Percentiles rank a stretch among this genome's conserved stretches.
Conservation (phyloP, 2,888 invertebrate species). For the Malacosoma neustria region DNA sequence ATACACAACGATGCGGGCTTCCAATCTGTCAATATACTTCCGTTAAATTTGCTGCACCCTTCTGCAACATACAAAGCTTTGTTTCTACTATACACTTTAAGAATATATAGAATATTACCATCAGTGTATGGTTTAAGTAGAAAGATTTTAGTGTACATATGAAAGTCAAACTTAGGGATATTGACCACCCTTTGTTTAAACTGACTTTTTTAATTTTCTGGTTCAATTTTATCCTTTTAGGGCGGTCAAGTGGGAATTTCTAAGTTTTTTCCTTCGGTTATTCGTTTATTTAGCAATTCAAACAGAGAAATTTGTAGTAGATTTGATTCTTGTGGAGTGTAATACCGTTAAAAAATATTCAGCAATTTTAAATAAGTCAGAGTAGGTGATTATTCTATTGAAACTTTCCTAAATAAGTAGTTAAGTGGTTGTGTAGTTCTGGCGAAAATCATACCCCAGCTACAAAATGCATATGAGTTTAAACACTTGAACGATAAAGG, state of each 20-base stretch:
- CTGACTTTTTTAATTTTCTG: slow-evolving; percentile 55
- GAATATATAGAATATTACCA: background rate
- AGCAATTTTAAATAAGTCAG: too few relatives aligned
- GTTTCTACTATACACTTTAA: background rate
- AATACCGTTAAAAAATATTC: too few relatives aligned
- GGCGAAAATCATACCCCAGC: too few relatives aligned
- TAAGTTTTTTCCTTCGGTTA: slow-evolving; percentile 9
- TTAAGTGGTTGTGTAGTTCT: too few relatives aligned
- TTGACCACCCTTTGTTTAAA: slow-evolving; percentile 37
- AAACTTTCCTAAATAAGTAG: too few relatives aligned
- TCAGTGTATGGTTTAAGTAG: background rate
- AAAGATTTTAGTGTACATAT: too few relatives aligned
- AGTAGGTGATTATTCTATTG: too few relatives aligned
- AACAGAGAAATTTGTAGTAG: background rate
- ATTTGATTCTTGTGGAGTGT: too few relatives aligned
- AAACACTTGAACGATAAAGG: too few relatives aligned
- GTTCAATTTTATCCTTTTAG: slow-evolving; percentile 35
- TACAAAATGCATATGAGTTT: too few relatives aligned
- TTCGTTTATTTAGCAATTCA: background rate
- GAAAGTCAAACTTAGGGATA: slow-evolving; percentile 18
- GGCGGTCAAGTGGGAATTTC: slow-evolving; percentile 37
- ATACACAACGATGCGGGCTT: slow-evolving; percentile 31
- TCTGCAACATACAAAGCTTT: background rate
- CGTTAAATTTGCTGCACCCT: background rate
- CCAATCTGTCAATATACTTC: slow-evolving; percentile 20